Conservation (phyloP, 2,113 vertebrate species). For the Otus sunia region DNA sequence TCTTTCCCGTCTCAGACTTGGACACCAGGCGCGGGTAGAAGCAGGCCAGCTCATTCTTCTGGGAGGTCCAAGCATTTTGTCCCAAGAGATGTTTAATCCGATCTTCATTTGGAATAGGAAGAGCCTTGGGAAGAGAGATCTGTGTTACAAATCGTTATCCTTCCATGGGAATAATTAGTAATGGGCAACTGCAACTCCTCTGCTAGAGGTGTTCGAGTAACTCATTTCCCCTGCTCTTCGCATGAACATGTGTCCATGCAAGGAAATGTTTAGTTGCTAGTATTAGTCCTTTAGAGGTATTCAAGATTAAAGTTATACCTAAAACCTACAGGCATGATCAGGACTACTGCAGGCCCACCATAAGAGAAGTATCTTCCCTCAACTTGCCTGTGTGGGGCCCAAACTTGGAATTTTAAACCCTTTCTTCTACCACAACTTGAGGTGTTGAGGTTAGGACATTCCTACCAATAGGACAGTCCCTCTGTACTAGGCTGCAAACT, state of each 20-base stretch:
- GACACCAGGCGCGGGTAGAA: conserved; percentile 79
- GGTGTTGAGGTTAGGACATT: background rate
- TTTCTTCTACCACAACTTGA: background rate
- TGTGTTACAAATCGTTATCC: background rate
- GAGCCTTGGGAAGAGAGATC: conserved; percentile 62
- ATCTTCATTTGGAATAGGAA: conserved; percentile 81
- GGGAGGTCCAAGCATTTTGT: conserved; percentile 82
- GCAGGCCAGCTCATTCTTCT: conserved; percentile 78
- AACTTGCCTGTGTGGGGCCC: background rate
- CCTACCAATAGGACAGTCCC: background rate
- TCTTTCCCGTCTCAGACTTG: conserved; percentile 83
- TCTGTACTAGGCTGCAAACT: background rate
- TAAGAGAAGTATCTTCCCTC: background rate
- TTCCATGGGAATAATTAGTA: background rate
- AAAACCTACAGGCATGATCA: background rate
- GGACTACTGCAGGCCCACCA: background rate
- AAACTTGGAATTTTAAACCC: background rate
- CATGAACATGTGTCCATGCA: background rate
- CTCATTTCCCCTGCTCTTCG: background rate
- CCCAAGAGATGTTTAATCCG: conserved; percentile 81
- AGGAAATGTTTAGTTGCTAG: background rate
- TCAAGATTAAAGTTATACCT: background rate
- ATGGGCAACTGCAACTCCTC: background rate
- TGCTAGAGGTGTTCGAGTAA: background rate
- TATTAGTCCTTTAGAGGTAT: background rate